A percentile compares a stretch with the other conserved stretches of the same genome.
These are phyloP conservation scores for Ferrisia virgata DNA, from an alignment of 2,888 invertebrate species.

Conservation along the genomic window DNA sequence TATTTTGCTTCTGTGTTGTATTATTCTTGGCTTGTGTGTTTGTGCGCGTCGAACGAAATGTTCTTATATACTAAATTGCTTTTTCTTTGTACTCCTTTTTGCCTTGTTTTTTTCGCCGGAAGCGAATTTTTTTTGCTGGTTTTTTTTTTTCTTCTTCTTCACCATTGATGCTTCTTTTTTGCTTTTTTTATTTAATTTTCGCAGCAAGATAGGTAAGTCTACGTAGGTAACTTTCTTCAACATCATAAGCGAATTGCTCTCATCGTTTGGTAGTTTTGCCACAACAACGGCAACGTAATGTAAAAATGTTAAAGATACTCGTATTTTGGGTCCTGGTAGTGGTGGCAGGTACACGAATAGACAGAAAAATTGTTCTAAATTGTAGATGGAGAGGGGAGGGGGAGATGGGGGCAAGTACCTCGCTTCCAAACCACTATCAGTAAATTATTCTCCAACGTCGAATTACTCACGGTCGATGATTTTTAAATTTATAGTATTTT, in stretches of 20 bases:
- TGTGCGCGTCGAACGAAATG: neutral
- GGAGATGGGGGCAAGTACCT: too few species aligned
- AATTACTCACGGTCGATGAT: neutral
- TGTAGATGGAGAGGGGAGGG: neutral
- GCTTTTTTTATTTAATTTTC: neutral
- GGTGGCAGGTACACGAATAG: neutral
- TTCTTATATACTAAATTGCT: constrained; percentile 5
- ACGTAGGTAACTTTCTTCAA: neutral
- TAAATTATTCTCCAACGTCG: neutral
- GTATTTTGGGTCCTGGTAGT: too few species aligned
- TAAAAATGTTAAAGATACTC: too few species aligned
- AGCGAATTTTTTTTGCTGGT: neutral
- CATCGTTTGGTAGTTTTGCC: too few species aligned
- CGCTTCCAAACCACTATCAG: neutral
- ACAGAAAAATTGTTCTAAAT: neutral
- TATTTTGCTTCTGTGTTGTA: neutral
- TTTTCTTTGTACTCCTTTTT: neutral
- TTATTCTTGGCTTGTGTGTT: too few species aligned
- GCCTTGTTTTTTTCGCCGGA: neutral
- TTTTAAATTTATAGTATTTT: neutral
- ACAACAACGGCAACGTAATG: too few species aligned
- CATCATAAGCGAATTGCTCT: neutral
- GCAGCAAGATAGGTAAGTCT: neutral
- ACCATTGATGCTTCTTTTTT: neutral
- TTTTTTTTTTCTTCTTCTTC: neutral